Base-by-base conservation (phyloP, 2,888 invertebrate species). In the Neoscelio sp. region DNA sequence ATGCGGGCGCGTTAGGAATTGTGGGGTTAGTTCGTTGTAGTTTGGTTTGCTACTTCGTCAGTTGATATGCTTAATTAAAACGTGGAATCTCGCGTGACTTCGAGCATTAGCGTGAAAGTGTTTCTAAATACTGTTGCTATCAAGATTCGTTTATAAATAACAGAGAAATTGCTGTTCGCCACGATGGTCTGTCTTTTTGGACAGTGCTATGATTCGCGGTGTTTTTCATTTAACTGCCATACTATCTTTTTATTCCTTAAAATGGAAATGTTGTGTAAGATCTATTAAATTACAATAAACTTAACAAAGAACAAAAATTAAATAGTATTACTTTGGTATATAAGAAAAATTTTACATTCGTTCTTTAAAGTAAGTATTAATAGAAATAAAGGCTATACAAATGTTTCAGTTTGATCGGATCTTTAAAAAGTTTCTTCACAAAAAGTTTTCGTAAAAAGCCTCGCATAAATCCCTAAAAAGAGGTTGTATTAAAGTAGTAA, bases 381-480 rank as follows among this genome's bases (percentile, higher is more conserved):
- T n/a, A n/a, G n/a, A n/a, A n/a, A n/a, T n/a, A n/a, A n/a, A n/a
- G n/a, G n/a, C n/a, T n/a, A n/a, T n/a, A 23, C 23, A 6, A 23
- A 23, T 6, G 6, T 6, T 23, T 23, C 23, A 23, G 23, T 23
- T 23, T 6, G 23, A 23, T 23, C 6, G 23, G 3, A 6, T 4
- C 6, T 23, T 23, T 23, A 23, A 23, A 23, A 23, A 6, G 23
- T 23, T 23, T 23, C 23, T 6, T 23, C 6, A 6, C 23, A 78
- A 64, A 79, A 71, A 79, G 82, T 81, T 70, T 52, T 28, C 64
- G 35, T 60, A 67, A 78, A 60, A 64, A 70, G 54, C 54, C 60
- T 46, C 60, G 30, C 70, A 81, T 81, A 71, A 80, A 80, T 81
- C 75, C 80, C 74, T 78, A 54, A 81, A 81, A 75, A 80, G 77